These are phyloP conservation scores for Drosophila kikkawai DNA, from an alignment of 1,140 invertebrate species.

Conservation along the genomic window DNA sequence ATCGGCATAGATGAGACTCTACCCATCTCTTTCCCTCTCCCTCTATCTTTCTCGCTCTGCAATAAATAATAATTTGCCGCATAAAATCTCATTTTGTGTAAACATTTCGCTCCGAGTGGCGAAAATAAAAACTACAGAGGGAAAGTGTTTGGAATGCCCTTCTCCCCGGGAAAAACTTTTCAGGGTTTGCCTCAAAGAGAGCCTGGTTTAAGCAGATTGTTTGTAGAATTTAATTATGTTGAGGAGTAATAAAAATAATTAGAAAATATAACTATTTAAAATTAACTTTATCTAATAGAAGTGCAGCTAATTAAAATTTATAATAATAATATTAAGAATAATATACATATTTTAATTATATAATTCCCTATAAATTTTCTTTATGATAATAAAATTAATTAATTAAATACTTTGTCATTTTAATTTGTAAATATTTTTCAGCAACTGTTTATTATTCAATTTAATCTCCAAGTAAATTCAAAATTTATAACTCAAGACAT, in stretches of 20 bases:
- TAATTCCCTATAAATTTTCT: neutral
- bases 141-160: constrained; percentile 38
- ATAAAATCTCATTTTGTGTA: constrained; percentile 57
- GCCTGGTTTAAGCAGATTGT: neutral
- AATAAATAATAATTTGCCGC: constrained; percentile 64
- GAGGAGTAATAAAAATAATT: neutral
- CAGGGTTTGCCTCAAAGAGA: constrained; percentile 6
- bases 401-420: too few species aligned
- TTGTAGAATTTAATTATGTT: neutral
- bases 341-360: neutral
- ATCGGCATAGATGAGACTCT: constrained; percentile 56
- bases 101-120: constrained; percentile 28
- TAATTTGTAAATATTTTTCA: neutral
- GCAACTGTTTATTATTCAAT: neutral
- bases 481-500: neutral
- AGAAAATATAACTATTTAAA: neutral
- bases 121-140: constrained; percentile 26
- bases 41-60: constrained; percentile 1
- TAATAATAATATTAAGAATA: neutral
- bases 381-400: neutral
- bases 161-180: constrained; percentile 23
- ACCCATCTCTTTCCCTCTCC: neutral
- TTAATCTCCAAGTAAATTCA: neutral
- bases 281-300: neutral
- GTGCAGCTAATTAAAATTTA: neutral